phyloP scores from a whole-genome alignment of 1,140 invertebrate species.

The Ips nitidus region DNA sequence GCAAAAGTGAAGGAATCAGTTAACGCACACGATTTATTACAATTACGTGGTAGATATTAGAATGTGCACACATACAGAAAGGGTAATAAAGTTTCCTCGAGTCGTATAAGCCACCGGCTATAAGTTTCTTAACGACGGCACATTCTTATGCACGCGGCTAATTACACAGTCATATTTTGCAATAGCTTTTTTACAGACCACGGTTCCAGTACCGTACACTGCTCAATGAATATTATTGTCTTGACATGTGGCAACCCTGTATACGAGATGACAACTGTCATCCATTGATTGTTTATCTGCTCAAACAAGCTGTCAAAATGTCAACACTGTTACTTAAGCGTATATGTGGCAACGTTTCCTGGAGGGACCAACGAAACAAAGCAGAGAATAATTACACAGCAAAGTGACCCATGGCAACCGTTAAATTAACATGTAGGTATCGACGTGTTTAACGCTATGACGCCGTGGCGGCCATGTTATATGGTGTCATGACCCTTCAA shows the following conservation, averaged over 20 bases:
- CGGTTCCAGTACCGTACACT: conserved; percentile 7
- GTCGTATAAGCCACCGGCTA: too few species aligned
- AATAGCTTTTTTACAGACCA: conserved; percentile 7
- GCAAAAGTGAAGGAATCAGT: background rate
- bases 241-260: too few species aligned
- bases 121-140: conserved; percentile 7
- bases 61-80: too few species aligned
- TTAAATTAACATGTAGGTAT: conserved; percentile 25
- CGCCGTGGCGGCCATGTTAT: conserved; percentile 32
- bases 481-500: conserved; percentile 35
- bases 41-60: too few species aligned
- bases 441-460: conserved; percentile 20
- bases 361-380: too few species aligned
- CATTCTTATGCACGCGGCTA: conserved; percentile 16
- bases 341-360: too few species aligned
- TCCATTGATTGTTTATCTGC: background rate
- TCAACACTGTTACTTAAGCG: background rate
- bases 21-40: background rate
- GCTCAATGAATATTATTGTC: background rate
- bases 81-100: too few species aligned
- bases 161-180: conserved; percentile 18
- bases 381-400: too few species aligned
- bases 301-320: background rate
- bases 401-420: conserved; percentile 7
- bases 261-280: too few species aligned